Conservation (phyloP, 2,797 vertebrate species). For the Chaenodraco wilsoni region DNA sequence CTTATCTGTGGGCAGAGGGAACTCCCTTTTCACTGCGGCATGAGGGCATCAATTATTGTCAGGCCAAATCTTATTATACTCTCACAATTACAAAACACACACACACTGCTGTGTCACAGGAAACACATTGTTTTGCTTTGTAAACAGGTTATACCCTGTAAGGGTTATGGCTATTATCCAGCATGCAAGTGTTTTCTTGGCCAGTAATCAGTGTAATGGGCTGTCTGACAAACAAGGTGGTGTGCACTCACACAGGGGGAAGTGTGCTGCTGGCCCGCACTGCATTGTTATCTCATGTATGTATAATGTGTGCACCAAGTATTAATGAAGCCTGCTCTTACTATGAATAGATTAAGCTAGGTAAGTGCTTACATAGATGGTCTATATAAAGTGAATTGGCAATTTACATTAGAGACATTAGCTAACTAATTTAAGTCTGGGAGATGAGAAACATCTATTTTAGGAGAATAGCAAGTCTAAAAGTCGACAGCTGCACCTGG, state of each 20-base stretch:
- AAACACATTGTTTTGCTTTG: conserved; percentile 61
- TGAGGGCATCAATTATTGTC: conserved; percentile 64
- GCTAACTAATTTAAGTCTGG: not conserved
- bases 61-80: conserved; percentile 57
- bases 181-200: conserved; percentile 46
- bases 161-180: conserved; percentile 64
- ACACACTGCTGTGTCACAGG: conserved; percentile 35
- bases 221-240: conserved; percentile 47
- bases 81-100: conserved; percentile 21
- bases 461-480: not conserved
- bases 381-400: not conserved
- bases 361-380: conserved; percentile 47
- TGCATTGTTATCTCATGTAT: conserved; percentile 44
- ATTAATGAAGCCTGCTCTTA: conserved; percentile 54
- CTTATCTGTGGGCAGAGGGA: conserved; percentile 67
- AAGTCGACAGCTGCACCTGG: not conserved
- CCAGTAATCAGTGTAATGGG: conserved; percentile 74
- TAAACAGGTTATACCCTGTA: conserved; percentile 67
- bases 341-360: conserved; percentile 59
- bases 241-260: conserved; percentile 33
- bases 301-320: conserved; percentile 42
- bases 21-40: conserved; percentile 60
- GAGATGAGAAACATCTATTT: not conserved
- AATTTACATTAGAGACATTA: conserved; percentile 30
- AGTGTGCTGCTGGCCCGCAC: conserved; percentile 8